phyloP scores from a whole-genome alignment of 2,888 invertebrate species.

The Synergus japonicus region DNA sequence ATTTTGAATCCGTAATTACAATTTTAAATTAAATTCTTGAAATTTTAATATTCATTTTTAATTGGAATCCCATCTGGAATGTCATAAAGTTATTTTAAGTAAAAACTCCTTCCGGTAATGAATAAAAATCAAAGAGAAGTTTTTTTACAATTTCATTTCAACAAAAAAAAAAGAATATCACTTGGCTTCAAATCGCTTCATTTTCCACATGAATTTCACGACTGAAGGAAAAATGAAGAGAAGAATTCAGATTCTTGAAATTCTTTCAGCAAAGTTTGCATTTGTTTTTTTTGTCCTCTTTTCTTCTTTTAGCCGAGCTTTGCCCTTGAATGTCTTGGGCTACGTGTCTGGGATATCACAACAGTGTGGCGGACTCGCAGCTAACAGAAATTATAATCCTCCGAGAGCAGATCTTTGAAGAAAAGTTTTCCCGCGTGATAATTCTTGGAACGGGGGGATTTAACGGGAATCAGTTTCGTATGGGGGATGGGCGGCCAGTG shows the following conservation, averaged over 20 bases:
- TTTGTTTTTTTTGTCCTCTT: not conserved
- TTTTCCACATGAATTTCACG: not conserved
- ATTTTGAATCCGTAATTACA: too few species aligned
- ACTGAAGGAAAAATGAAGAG: not conserved
- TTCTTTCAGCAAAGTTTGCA: not conserved
- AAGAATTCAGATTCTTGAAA: not conserved
- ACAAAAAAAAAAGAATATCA: not conserved
- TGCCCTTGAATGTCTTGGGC: not conserved
- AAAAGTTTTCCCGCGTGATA: slow-evolving; percentile 48
- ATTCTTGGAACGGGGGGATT: not conserved
- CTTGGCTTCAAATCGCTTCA: slow-evolving; percentile 8
- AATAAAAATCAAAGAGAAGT: too few species aligned
- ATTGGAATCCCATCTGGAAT: too few species aligned
- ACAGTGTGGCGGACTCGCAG: slow-evolving; percentile 28
- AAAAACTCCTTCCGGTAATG: too few species aligned
- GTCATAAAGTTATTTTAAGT: too few species aligned
- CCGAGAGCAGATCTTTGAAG: slow-evolving; percentile 53
- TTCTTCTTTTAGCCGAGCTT: not conserved
- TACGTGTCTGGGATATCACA: slow-evolving; percentile 7
- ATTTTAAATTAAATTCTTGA: too few species aligned
- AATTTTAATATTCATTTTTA: too few species aligned
- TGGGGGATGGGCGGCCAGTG: not conserved
- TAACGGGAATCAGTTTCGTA: not conserved
- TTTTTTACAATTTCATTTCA: not conserved
- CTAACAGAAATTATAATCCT: slow-evolving; percentile 55